phyloP scores from a whole-genome alignment of 2,888 invertebrate species.

The Tuberolachnus salignus region DNA sequence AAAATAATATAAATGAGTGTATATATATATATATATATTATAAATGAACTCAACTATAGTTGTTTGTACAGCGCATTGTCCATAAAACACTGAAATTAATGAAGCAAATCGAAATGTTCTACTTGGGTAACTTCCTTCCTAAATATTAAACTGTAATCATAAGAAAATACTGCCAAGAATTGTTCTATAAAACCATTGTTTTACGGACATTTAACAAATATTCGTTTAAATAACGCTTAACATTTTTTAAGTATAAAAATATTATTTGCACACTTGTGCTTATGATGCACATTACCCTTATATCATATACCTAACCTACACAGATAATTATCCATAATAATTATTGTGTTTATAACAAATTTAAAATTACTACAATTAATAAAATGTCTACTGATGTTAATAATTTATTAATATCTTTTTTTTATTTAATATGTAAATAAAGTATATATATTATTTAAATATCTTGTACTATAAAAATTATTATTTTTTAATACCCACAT shows the following conservation, averaged over 20 bases:
- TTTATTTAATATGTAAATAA: too few relatives aligned
- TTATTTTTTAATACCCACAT: too few relatives aligned
- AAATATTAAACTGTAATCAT: conserved; percentile 43
- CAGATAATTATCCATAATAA: too few relatives aligned
- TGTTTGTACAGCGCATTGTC: conserved; percentile 10
- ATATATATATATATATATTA: conserved; percentile 21
- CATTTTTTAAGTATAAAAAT: conserved; percentile 21
- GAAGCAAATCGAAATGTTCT: conserved; percentile 49
- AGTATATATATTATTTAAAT: too few relatives aligned
- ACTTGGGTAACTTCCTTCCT: conserved; percentile 23
- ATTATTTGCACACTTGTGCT: background rate
- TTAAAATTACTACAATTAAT: too few relatives aligned
- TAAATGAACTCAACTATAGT: conserved; percentile 30
- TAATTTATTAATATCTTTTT: too few relatives aligned
- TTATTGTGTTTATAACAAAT: too few relatives aligned
- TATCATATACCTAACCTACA: background rate
- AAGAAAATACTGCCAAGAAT: conserved; percentile 41
- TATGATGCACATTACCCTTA: background rate
- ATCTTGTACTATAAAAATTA: too few relatives aligned
- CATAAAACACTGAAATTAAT: conserved; percentile 33
- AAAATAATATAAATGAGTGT: background rate
- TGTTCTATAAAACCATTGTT: conserved; percentile 39
- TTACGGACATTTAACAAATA: conserved; percentile 45
- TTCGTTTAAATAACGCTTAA: conserved; percentile 37
- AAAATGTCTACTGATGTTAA: too few relatives aligned